phyloP scores from a whole-genome alignment of 23 tunicate species.

The Clavelina lepadiformis region DNA sequence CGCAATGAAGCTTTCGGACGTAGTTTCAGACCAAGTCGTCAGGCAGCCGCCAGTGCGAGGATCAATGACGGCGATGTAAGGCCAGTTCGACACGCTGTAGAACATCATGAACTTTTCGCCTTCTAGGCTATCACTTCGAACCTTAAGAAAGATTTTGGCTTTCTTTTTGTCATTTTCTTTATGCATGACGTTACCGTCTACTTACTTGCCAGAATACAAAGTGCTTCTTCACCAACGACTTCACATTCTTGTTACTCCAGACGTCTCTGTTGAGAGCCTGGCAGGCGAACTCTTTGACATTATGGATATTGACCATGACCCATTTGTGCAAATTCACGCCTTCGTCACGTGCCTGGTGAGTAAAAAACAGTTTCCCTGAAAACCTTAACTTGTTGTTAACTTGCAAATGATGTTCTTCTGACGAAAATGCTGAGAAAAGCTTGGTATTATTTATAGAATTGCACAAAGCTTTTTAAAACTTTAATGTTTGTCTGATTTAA shows the following conservation, averaged over 20 bases:
- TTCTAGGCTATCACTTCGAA: conserved; percentile 57
- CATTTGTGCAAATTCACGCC: conserved; percentile 51
- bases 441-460: too few relatives aligned
- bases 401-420: too few relatives aligned
- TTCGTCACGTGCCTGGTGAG: conserved; percentile 55
- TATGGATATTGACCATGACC: conserved; percentile 76
- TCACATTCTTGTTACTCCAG: conserved; percentile 60
- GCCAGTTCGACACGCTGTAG: conserved; percentile 61
- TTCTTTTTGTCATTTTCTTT: background rate
- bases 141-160: conserved; percentile 13
- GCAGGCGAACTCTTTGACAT: conserved; percentile 57
- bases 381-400: too few relatives aligned
- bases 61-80: conserved; percentile 68
- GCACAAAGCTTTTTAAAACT: too few relatives aligned
- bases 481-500: too few relatives aligned
- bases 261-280: conserved; percentile 82
- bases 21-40: conserved; percentile 14
- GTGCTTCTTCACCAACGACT: conserved; percentile 47
- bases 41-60: conserved; percentile 77
- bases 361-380: too few relatives aligned
- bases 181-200: background rate
- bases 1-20: conserved; percentile 4
- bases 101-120: conserved; percentile 71
- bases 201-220: conserved; percentile 90
- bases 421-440: too few relatives aligned